Conservation (phyloP, 2,888 invertebrate species). For the Melieria omissa region DNA sequence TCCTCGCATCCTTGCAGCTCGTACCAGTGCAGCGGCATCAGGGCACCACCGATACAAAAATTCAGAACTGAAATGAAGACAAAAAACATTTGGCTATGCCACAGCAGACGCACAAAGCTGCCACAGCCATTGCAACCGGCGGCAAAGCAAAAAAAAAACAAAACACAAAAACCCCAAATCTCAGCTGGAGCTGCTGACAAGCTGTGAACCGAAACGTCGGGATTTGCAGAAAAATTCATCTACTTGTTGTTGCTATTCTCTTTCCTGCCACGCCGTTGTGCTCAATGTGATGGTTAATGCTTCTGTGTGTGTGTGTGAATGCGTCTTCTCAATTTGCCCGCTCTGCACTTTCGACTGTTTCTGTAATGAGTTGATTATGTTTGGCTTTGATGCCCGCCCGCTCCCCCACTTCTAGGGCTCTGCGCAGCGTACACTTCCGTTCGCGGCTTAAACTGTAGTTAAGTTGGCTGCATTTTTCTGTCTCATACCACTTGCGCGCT, state of each 20-base stretch:
- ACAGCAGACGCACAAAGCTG: neutral
- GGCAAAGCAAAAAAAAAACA: neutral
- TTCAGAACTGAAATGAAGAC: neutral
- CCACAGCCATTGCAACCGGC: neutral
- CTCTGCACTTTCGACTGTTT: conserved; percentile 46
- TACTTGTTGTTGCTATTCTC: conserved; percentile 29
- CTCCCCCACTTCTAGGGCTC: neutral
- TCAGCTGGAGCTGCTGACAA: conserved; percentile 46
- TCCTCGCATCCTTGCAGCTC: neutral
- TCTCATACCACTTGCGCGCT: neutral
- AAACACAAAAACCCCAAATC: conserved; percentile 43
- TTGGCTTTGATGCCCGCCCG: conserved; percentile 46
- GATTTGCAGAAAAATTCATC: conserved; percentile 31
- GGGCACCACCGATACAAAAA: neutral
- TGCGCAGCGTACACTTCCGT: too few species aligned
- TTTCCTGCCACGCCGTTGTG: neutral
- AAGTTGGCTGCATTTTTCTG: conserved; percentile 25
- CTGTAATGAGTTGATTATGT: conserved; percentile 54
- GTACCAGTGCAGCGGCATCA: neutral
- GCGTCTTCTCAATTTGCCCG: conserved; percentile 28
- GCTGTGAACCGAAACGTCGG: conserved; percentile 25
- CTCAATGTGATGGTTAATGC: neutral
- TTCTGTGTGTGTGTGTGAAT: conserved; percentile 35
- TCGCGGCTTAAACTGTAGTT: conserved; percentile 33
- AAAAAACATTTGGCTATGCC: neutral